These are phyloP conservation scores for Sus cebifrons DNA, from an alignment of 2,797 vertebrate species.

Conservation along the genomic window DNA sequence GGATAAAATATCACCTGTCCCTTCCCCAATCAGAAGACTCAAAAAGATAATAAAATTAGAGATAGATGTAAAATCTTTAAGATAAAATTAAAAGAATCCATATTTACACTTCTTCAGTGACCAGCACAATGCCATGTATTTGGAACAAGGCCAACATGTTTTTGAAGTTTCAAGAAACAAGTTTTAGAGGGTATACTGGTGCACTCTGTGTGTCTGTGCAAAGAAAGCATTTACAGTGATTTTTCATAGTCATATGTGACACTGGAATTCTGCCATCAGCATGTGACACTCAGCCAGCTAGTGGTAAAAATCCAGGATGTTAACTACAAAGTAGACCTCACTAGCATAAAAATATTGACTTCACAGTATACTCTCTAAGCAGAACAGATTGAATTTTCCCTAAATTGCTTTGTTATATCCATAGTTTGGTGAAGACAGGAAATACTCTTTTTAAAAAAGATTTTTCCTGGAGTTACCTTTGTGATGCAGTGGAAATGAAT, in stretches of 20 bases:
- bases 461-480: no score
- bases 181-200: background rate
- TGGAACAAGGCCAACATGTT: background rate
- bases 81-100: background rate
- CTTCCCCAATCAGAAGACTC: background rate
- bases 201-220: background rate
- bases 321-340: slow-evolving; percentile 19
- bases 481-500: no score
- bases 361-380: slow-evolving; percentile 15
- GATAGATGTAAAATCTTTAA: background rate
- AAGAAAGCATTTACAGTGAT: background rate
- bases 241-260: slow-evolving; percentile 47
- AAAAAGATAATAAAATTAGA: background rate
- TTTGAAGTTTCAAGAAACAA: slow-evolving; percentile 34
- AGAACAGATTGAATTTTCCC: background rate
- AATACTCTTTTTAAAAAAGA: no score
- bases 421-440: background rate
- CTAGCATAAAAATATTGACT: slow-evolving; percentile 17
- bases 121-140: background rate
- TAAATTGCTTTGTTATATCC: background rate
- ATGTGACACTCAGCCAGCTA: slow-evolving; percentile 17
- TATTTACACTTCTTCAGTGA: background rate
- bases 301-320: slow-evolving; percentile 1
- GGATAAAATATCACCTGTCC: background rate
- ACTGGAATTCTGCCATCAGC: slow-evolving; percentile 45